Conservation (phyloP, 2,888 invertebrate species). For the Smittia aterrima region DNA sequence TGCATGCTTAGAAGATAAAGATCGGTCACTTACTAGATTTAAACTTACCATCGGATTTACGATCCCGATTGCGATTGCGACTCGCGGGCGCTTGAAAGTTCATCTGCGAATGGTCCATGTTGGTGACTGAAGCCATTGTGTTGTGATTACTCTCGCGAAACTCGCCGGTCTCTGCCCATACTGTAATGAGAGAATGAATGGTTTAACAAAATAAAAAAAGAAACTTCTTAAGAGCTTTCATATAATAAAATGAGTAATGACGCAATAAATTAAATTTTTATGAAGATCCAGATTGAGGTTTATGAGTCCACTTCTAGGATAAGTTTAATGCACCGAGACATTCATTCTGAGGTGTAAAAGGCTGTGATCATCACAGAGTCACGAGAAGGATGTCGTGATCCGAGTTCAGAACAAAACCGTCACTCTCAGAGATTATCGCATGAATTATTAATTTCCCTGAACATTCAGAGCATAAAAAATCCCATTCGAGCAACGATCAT, state of each 20-base stretch:
- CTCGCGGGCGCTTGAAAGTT: constrained; percentile 67
- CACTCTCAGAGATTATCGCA: constrained; percentile 11
- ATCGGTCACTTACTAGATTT: constrained; percentile 25
- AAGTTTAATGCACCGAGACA: constrained; percentile 8
- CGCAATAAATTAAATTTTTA: constrained; percentile 37
- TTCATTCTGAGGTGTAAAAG: constrained; percentile 11
- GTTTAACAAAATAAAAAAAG: background rate
- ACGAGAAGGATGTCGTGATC: no score
- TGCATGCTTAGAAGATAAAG: constrained; percentile 3
- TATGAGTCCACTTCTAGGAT: constrained; percentile 25
- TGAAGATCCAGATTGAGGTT: constrained; percentile 25
- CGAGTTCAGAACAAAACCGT: no score
- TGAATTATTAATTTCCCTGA: constrained; percentile 34
- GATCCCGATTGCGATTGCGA: constrained; percentile 63
- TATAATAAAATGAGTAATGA: constrained; percentile 24
- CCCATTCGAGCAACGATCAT: background rate
- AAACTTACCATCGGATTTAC: constrained; percentile 62
- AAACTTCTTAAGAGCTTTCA: background rate
- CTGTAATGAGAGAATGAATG: constrained; percentile 59
- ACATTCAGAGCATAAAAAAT: background rate
- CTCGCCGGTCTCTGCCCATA: constrained; percentile 87
- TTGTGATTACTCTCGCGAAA: constrained; percentile 79
- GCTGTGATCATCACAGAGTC: background rate
- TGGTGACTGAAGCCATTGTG: constrained; percentile 63
- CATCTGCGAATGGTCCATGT: constrained; percentile 66